These are phyloP conservation scores for Marronus borbonicus DNA, from an alignment of 2,888 invertebrate species.

Conservation along the genomic window DNA sequence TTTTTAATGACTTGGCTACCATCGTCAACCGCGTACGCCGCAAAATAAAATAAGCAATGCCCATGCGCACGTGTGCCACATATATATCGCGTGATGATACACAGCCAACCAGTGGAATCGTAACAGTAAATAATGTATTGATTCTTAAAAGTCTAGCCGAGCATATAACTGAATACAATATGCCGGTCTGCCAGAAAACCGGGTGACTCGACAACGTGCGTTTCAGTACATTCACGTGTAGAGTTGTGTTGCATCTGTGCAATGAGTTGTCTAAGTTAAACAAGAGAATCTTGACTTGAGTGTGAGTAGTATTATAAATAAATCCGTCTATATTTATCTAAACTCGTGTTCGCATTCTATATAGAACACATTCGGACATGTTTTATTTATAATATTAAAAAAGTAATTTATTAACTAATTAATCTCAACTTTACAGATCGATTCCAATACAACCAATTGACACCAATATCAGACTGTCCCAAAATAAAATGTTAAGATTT, in stretches of 20 bases:
- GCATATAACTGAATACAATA: conserved; percentile 22
- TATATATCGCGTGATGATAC: conserved; percentile 23
- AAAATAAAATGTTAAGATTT: no score
- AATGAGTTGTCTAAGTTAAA: conserved; percentile 38
- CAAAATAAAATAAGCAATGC: background rate
- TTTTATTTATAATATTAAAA: background rate
- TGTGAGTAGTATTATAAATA: conserved; percentile 14
- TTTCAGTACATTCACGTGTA: conserved; percentile 21
- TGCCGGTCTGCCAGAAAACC: conserved; percentile 5
- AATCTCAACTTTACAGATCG: background rate
- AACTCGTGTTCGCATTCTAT: background rate
- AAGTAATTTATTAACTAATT: background rate
- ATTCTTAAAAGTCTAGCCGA: background rate
- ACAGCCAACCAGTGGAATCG: conserved; percentile 37
- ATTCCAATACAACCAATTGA: background rate
- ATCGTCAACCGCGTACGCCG: background rate
- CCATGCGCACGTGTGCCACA: conserved; percentile 34
- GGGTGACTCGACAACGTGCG: background rate
- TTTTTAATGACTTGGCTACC: background rate
- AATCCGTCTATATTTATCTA: background rate
- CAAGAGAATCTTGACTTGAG: background rate
- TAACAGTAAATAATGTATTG: conserved; percentile 9
- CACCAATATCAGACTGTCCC: background rate
- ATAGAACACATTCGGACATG: no score
- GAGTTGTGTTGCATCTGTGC: conserved; percentile 10